phyloP scores from a whole-genome alignment of 1,140 invertebrate genomes.

The Maconellicoccus hirsutus region DNA sequence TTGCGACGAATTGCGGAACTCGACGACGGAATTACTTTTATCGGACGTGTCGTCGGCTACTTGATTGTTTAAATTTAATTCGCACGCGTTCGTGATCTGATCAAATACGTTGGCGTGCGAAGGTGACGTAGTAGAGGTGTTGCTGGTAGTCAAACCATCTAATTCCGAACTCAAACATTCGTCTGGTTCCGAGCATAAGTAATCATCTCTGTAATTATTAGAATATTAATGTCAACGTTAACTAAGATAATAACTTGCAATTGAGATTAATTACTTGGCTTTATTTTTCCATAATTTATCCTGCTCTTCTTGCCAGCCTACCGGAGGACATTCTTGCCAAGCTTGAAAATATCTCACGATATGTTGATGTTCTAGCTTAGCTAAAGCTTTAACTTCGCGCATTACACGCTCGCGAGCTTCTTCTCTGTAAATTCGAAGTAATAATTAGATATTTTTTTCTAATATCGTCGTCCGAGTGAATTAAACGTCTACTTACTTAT shows the following conservation, averaged over 20 bases:
- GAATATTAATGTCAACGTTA: not conserved
- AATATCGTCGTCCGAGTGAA: no score
- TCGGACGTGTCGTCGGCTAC: not conserved
- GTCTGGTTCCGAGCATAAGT: not conserved
- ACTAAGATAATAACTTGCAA: not conserved
- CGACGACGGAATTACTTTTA: not conserved
- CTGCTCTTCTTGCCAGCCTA: constrained; percentile 69
- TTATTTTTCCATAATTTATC: constrained; percentile 52
- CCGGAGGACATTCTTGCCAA: constrained; percentile 83
- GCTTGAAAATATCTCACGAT: constrained; percentile 92
- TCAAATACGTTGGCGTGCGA: not conserved
- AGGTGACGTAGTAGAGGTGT: not conserved
- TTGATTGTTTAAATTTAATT: not conserved
- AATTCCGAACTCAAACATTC: not conserved
- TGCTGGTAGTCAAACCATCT: not conserved
- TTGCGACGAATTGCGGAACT: not conserved
- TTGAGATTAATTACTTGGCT: no score
- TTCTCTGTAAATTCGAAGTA: constrained; percentile 42
- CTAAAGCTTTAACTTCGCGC: constrained; percentile 85
- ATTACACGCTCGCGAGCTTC: constrained; percentile 73
- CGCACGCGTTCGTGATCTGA: not conserved
- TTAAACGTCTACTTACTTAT: constrained; percentile 45
- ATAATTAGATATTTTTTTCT: no score
- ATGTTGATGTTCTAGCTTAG: constrained; percentile 85
- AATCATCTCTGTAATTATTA: not conserved